A percentile compares a stretch with the other conserved stretches of the same genome.
These are phyloP conservation scores for Monodelphis domestica DNA, from an alignment of 2,797 vertebrate genomes.

Conservation along the genomic window DNA sequence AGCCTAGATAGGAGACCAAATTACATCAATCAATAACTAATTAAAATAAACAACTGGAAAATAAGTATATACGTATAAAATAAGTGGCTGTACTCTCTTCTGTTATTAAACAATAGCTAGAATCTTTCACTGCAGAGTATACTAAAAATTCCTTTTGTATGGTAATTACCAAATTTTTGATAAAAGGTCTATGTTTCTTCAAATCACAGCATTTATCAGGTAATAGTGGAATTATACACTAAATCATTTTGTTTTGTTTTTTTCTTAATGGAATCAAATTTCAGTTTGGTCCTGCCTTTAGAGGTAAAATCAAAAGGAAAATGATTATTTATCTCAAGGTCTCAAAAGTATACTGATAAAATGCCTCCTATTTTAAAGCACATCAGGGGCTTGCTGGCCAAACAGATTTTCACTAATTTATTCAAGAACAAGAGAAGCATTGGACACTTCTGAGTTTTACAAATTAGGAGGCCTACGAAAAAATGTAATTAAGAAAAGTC, in stretches of 20 bases:
- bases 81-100: too few relatives aligned
- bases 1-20: neutral
- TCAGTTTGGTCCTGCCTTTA: slow-evolving; percentile 58
- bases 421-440: slow-evolving; percentile 63
- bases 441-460: slow-evolving; percentile 71
- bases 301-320: slow-evolving; percentile 60
- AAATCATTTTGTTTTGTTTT: slow-evolving; percentile 1
- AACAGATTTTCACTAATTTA: slow-evolving; percentile 42
- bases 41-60: neutral
- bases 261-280: slow-evolving; percentile 54
- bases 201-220: slow-evolving; percentile 45
- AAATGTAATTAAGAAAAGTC: slow-evolving; percentile 73
- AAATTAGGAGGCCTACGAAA: slow-evolving; percentile 75
- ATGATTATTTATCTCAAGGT: slow-evolving; percentile 64
- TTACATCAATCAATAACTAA: neutral
- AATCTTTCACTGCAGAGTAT: slow-evolving; percentile 47
- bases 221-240: slow-evolving; percentile 62
- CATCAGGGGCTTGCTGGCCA: slow-evolving; percentile 53
- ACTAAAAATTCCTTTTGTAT: slow-evolving; percentile 60
- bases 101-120: slow-evolving; percentile 24
- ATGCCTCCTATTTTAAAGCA: slow-evolving; percentile 45
- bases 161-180: slow-evolving; percentile 52
- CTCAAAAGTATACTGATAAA: slow-evolving; percentile 64
- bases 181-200: slow-evolving; percentile 52
- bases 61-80: too few relatives aligned